Evolutionary conservation across 2,888 invertebrate genomes (phyloP).

Genomic region (Ganaspis brasiliensis): DNA sequence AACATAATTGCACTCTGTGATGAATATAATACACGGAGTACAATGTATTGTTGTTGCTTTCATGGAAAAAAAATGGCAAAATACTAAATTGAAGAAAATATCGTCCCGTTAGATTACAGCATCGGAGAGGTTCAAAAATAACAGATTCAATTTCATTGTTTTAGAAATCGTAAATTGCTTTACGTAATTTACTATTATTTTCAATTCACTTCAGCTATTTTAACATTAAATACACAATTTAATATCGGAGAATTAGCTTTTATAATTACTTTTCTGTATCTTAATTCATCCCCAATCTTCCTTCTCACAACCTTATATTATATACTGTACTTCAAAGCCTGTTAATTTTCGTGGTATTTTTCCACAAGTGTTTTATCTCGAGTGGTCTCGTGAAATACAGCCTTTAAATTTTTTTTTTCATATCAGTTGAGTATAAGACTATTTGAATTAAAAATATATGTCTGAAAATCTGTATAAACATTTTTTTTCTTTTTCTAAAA

Average conservation of each 20-base stretch:
- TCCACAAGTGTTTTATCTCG: conserved; percentile 8
- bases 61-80: not conserved
- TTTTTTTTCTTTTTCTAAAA: not conserved
- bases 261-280: not conserved
- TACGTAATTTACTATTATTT: not conserved
- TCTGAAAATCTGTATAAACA: too few species aligned
- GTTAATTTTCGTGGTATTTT: conserved; percentile 13
- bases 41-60: conserved; percentile 28
- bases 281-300: not conserved
- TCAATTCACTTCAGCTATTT: not conserved
- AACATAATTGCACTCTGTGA: conserved; percentile 35
- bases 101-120: not conserved
- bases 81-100: conserved; percentile 12
- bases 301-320: not conserved
- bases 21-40: conserved; percentile 36
- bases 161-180: not conserved
- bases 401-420: conserved; percentile 17
- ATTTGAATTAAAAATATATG: conserved; percentile 1
- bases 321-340: not conserved
- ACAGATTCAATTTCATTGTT: not conserved
- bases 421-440: conserved; percentile 20
- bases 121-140: not conserved
- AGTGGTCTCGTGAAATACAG: conserved; percentile 13
- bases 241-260: not conserved
- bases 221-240: too few species aligned